phyloP scores from a whole-genome alignment of 1,140 invertebrate genomes.

The Drosophila nikananu region DNA sequence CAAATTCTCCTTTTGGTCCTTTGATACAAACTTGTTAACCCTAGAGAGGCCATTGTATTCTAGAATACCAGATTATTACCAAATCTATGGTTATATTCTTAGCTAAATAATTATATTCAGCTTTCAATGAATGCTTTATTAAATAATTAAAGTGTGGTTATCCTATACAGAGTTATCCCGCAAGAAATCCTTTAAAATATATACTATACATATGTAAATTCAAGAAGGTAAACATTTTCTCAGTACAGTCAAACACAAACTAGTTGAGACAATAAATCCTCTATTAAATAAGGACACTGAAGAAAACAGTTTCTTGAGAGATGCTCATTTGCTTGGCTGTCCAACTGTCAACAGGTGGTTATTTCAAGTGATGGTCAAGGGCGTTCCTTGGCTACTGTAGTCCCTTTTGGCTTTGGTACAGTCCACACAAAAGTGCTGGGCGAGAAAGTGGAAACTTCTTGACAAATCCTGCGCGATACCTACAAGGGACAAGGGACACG shows the following conservation, averaged over 20 bases:
- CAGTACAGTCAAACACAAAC: constrained; percentile 4
- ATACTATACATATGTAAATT: too few species aligned
- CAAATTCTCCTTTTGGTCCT: not conserved
- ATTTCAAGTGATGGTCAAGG: constrained; percentile 2
- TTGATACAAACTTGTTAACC: not conserved
- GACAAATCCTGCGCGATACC: constrained; percentile 13
- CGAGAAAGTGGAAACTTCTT: constrained; percentile 4
- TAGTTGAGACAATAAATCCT: constrained; percentile 3
- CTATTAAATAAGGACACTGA: not conserved
- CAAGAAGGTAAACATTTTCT: too few species aligned
- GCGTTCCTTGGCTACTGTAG: not conserved
- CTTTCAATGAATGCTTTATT: not conserved
- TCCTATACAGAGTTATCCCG: too few species aligned
- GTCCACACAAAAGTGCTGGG: constrained; percentile 9
- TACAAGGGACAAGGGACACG: constrained; percentile 1
- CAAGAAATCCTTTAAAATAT: too few species aligned
- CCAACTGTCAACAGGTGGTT: constrained; percentile 17
- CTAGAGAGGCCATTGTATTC: not conserved
- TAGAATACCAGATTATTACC: not conserved
- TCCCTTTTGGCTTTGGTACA: constrained; percentile 38
- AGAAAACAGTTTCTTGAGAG: not conserved
- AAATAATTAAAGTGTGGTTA: too few species aligned
- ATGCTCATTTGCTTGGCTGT: not conserved
- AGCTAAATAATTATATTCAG: not conserved
- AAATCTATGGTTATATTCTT: not conserved